Conservation (phyloP, 2,888 invertebrate species). For the Cryptocheilus praepositus region DNA sequence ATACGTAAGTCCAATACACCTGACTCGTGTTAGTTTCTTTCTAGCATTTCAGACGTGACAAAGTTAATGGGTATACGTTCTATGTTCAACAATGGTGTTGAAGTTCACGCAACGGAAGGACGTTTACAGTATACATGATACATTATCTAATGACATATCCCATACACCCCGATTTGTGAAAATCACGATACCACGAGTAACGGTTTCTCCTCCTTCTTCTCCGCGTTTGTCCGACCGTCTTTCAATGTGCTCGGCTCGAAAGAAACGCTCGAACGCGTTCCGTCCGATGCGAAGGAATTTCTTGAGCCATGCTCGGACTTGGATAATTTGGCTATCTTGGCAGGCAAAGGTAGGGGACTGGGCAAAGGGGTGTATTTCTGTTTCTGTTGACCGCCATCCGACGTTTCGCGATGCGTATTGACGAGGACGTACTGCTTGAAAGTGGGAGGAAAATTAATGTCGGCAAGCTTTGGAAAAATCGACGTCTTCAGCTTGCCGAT, state of each 20-base stretch:
- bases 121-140: neutral
- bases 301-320: constrained; percentile 36
- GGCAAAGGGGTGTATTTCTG: constrained; percentile 62
- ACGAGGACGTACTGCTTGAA: constrained; percentile 60
- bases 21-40: constrained; percentile 7
- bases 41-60: no score
- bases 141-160: no score
- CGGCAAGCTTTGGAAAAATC: constrained; percentile 59
- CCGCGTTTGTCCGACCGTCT: constrained; percentile 38
- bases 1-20: constrained; percentile 2
- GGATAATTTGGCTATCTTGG: constrained; percentile 59
- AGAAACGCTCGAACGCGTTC: constrained; percentile 30
- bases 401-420: constrained; percentile 40
- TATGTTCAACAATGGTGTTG: neutral
- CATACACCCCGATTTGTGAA: constrained; percentile 16
- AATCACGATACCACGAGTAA: constrained; percentile 61
- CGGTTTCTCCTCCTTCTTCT: constrained; percentile 52
- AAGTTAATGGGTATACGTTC: neutral
- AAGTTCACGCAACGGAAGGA: no score
- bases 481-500: constrained; percentile 50
- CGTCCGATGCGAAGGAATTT: constrained; percentile 30
- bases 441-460: constrained; percentile 61
- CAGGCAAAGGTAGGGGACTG: constrained; percentile 57
- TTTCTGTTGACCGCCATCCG: constrained; percentile 35
- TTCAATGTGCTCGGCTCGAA: constrained; percentile 30